Evolutionary conservation across 2,888 invertebrate genomes (phyloP), one percentile per base, ranked within the genome.

Genomic region (Onchidella celtica): DNA sequence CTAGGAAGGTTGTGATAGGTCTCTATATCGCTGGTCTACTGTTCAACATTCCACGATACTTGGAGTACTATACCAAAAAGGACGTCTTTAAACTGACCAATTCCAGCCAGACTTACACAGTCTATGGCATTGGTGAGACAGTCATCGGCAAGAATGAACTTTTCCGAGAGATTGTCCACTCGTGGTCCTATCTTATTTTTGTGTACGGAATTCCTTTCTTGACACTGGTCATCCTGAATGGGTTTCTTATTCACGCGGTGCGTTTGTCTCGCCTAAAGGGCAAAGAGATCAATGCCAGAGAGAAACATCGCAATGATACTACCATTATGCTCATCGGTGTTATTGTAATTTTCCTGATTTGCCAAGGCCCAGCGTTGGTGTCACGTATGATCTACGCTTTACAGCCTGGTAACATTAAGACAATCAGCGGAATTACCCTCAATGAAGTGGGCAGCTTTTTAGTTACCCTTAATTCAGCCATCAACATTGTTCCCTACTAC

Each of bases 401-500:
- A 66, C 84, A 86, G 59, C 81, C 88, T 27, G 81, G 84, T 24
- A 73, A 83, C 4, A 63, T 74, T 11, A 68, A 79, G 9, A 77
- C 72, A 36, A 82, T 81, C 70, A 82, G 86, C 0, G 89, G 89
- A 75, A 89, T 90, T 84, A 88, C 88, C 11, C 89, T 93, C 17
- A 92, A 92, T 83, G 93, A 93, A 85, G 88, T 92, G 14, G 90
- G 89, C 40, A 93, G 91, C 86, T 92, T 93, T 79, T 88, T 93
- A 4, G 91, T 93, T 57, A 89, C 91, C 36, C 83, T 93, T 14
- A 93, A 93, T 87, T 93, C 93, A 34, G 92, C 93, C 79, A 90
- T 92, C 65, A 93, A 93, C 87, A 92, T 93, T 84, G 89, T 93
- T 77, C 93, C 93, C 78, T 93, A 93, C 86, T 93, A 93, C 84